Conservation (phyloP, 2,797 vertebrate species). For the Hippopotamyrus pictus region DNA sequence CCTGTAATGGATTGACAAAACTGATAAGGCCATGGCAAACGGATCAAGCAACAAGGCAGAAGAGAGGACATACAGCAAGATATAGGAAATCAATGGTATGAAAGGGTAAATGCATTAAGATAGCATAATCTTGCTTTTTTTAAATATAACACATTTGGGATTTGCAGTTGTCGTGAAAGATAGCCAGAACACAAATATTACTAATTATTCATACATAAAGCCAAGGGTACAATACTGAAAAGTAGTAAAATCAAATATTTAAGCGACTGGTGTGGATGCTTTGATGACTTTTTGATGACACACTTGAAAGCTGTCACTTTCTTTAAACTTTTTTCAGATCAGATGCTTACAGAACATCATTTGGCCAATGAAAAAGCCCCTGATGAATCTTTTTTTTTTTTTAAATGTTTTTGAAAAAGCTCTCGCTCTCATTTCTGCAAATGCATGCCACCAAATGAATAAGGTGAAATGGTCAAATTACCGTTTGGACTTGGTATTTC, state of each 20-base stretch:
- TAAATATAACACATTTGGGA: neutral
- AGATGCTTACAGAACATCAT: slow-evolving; percentile 43
- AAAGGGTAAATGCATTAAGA: neutral
- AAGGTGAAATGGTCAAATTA: neutral
- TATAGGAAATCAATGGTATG: neutral
- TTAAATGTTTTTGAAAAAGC: slow-evolving; percentile 27
- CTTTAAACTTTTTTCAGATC: slow-evolving; percentile 43
- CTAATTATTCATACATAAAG: neutral
- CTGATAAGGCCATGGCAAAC: neutral
- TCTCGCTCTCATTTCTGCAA: neutral
- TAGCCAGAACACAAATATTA: neutral
- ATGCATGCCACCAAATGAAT: neutral
- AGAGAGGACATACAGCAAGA: neutral
- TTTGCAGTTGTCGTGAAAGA: neutral
- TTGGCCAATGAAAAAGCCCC: slow-evolving; percentile 27
- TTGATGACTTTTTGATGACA: neutral
- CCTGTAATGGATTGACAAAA: neutral
- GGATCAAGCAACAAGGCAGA: neutral
- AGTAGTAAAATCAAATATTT: slow-evolving; percentile 7
- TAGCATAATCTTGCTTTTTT: neutral
- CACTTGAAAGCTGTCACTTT: slow-evolving; percentile 32
- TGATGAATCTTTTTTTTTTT: slow-evolving; percentile 39
- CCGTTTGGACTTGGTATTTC: neutral
- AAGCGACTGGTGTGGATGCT: neutral
- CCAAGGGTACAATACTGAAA: neutral